Evolutionary conservation across 1,140 invertebrate species (phyloP), one percentile per base, ranked within the genome.

Genomic region (Drosophila yakuba): DNA sequence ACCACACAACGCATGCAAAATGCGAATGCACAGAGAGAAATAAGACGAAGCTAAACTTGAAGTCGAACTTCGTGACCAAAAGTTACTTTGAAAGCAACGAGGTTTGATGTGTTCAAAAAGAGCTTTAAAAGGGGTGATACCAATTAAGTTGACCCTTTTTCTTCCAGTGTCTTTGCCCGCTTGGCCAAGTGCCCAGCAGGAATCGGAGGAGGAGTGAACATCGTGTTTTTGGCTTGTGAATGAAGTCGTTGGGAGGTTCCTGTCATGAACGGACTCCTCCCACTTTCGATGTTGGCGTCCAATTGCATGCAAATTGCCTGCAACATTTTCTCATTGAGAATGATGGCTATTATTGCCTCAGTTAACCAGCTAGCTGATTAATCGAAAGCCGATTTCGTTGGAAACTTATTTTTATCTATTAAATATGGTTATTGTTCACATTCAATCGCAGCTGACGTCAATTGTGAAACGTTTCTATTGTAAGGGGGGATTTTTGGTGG

Each of bases 221-320:
- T 69, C 64, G 48, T 69, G 38, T 28, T 52, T 64, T 52, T 47
- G 64, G 23, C 39, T 38, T 15, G 45, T 43, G 51, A 71, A 71
- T 71, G 36, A 71, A 71, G 64, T 35, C 67, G 67, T 57, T 71
- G 67, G 67, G 67, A 58, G 67, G 67, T 71, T 58, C 52, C 66
- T 57, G 66, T 71, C 67, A 71, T 71, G 67, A 56, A 41, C 44
- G 36, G 48, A 50, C 67, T 71, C 66, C 67, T 71, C 67, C 67
- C 67, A 69, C 67, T 57, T 71, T 71, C 66, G 17, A 51, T 57
- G 63, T 41, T 56, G 51, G 50, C 67, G n/a, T n/a, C 67, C 63
- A 71, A 71, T 71, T 71, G 67, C 67, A 71, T 71, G 68, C 64
- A 71, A 71, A 71, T 71, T 36, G 66, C 36, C 52, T 71, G 67